Evolutionary conservation across 1,140 invertebrate genomes (phyloP), one percentile per base, ranked within the genome.

Genomic region (Pectinophora gossypiella): DNA sequence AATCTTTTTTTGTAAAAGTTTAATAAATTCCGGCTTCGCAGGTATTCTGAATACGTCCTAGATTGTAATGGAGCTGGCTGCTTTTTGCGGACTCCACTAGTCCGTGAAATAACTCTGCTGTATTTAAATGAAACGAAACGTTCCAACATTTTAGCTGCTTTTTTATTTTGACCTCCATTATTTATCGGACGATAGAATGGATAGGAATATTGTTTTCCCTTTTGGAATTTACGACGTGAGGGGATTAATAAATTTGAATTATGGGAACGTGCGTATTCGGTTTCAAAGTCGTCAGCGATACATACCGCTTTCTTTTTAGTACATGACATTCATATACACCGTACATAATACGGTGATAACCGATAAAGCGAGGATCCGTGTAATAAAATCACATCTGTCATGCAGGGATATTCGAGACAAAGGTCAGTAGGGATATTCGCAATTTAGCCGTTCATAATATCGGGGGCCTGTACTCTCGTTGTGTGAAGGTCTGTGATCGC

Each of bases 51-150:
- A 9, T 32, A 32, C 27, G 27, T 1, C n/a, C 2, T 32, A 32
- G 27, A 32, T n/a, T 19, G 38, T 40, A 15, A 40, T 40, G 38
- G 38, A 40, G 16, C n/a, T 40, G n/a, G 38, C 18, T 44, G 15
- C 47, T 66, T 71, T 69, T 70, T 64, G 38, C 57, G 27, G 43
- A 51, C 50, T 54, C 49, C 68, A 54, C 38, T 67, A 51, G 55
- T 45, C 62, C 69, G 61, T 77, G 65, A 77, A 77, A 77, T 77
- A 72, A 74, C 72, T 60, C 57, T 56, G 52, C 64, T 58, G 68
- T 72, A 66, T 72, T 74, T 70, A 70, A 76, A 72, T 72, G 58
- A 72, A 72, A 72, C 60, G 59, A 67, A 63, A 64, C 64, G 55
- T 44, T 70, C 46, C 48, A 51, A 18, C 45, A 53, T 64, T 68